Conservation (phyloP, 2,113 vertebrate genomes). For the Balaenoptera acutorostrata region DNA sequence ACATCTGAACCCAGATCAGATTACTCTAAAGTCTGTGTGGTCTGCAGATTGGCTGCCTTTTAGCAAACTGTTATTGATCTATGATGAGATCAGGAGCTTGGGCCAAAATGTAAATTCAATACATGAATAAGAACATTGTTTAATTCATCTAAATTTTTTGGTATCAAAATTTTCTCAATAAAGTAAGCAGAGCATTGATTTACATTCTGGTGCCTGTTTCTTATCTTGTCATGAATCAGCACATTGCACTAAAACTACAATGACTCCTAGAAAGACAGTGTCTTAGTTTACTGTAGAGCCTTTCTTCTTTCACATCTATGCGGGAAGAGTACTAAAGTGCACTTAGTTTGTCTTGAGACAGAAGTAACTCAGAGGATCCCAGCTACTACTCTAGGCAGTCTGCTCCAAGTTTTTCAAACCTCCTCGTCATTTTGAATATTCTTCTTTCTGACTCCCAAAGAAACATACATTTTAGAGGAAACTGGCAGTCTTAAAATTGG, state of each 20-base stretch:
- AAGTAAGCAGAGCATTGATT: conserved; percentile 11
- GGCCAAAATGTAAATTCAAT: background rate
- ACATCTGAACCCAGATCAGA: background rate
- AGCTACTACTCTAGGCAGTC: background rate
- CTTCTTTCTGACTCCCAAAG: background rate
- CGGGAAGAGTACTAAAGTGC: background rate
- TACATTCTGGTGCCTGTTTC: background rate
- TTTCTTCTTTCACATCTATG: background rate
- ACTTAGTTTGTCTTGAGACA: background rate
- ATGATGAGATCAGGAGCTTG: background rate
- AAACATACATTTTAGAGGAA: background rate
- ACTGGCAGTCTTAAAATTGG: background rate
- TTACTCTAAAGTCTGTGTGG: background rate
- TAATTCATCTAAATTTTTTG: background rate
- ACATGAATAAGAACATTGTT: background rate
- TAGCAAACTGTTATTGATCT: background rate
- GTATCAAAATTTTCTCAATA: background rate
- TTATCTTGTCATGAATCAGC: background rate
- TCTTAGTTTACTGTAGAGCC: background rate
- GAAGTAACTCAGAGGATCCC: background rate
- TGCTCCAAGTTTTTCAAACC: background rate
- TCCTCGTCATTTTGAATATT: background rate
- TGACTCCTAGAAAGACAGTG: background rate
- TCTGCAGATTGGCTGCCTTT: background rate
- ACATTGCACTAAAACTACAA: background rate